phyloP scores from a whole-genome alignment of 2,113 vertebrate genomes.

The Mormyrus iriodes region DNA sequence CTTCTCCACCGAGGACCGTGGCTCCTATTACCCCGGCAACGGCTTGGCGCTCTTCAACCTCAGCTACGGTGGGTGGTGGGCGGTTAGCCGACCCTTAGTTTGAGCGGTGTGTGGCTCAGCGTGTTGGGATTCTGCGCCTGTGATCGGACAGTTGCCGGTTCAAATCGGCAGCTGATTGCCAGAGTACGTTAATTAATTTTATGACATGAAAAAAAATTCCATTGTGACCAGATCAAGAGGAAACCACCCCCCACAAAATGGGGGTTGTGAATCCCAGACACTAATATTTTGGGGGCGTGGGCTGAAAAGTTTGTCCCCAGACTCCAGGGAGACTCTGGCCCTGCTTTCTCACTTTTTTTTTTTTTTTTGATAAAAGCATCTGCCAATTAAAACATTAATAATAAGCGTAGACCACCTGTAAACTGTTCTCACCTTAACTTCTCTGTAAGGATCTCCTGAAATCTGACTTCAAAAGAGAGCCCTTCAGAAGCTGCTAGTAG shows the following conservation, averaged over 20 bases:
- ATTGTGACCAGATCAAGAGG: neutral
- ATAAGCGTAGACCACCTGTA: neutral
- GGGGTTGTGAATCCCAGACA: neutral
- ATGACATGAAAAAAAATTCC: neutral
- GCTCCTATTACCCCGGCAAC: slow-evolving; percentile 78
- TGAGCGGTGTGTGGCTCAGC: neutral
- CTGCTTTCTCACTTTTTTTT: neutral
- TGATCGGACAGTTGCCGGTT: neutral
- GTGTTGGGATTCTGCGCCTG: neutral
- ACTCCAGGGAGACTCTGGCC: neutral
- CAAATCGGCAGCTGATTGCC: no score
- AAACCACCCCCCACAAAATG: neutral
- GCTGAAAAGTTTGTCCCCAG: neutral
- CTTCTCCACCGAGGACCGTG: slow-evolving; percentile 67
- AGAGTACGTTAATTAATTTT: no score
- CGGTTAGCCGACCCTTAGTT: neutral
- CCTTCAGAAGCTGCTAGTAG: neutral
- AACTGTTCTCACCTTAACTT: neutral
- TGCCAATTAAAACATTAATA: neutral
- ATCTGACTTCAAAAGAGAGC: no score
- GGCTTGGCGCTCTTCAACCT: slow-evolving; percentile 80
- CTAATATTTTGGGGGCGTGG: neutral
- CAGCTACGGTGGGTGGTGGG: slow-evolving; percentile 63
- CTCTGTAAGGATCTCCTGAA: neutral
- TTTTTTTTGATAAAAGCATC: neutral